A percentile compares a stretch with the other conserved stretches of the same genome.
These are phyloP conservation scores for Bolborhynchus lineola DNA, from an alignment of 2,113 vertebrate species.

Conservation along the genomic window DNA sequence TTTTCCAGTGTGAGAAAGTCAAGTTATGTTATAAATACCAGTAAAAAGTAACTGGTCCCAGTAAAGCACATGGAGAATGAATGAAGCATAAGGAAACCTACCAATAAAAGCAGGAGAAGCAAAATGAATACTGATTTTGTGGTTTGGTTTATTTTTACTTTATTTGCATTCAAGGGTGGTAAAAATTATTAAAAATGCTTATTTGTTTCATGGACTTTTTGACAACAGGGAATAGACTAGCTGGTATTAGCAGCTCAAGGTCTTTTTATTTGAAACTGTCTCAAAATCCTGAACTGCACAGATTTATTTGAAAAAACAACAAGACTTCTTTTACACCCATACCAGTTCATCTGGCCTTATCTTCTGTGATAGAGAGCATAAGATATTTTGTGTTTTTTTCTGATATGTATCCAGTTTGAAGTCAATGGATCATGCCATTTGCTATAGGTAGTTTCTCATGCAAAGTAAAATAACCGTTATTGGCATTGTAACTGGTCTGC, in stretches of 20 bases:
- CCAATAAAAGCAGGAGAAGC: neutral
- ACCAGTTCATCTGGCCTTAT: neutral
- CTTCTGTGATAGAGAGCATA: neutral
- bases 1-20: neutral
- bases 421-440: neutral
- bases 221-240: neutral
- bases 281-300: neutral
- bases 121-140: neutral
- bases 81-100: neutral
- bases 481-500: neutral
- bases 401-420: neutral
- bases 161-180: neutral
- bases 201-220: neutral
- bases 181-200: neutral
- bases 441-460: neutral
- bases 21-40: neutral
- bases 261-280: neutral
- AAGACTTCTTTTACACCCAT: neutral
- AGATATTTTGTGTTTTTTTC: neutral
- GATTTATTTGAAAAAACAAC: neutral
- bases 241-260: neutral
- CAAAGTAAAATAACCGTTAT: neutral
- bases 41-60: neutral
- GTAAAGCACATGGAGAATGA: neutral
- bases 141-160: neutral